These are phyloP conservation scores for Macquaria ambigua DNA, from an alignment of 2,113 vertebrate genomes.

Conservation along the genomic window DNA sequence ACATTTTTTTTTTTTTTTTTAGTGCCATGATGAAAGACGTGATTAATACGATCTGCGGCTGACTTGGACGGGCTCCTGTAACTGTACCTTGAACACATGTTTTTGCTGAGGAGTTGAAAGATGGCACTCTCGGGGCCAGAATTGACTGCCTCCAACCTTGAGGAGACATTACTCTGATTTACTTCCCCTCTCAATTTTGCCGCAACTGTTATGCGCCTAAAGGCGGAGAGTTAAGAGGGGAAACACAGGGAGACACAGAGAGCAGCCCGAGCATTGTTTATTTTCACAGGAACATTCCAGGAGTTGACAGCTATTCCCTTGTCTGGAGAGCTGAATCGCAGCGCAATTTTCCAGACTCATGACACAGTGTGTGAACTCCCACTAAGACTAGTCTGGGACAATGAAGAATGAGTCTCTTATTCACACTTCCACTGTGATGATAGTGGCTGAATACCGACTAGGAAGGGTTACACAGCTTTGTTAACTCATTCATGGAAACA, in stretches of 20 bases:
- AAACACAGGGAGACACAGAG: conserved; percentile 57
- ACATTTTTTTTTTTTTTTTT: conserved; percentile 50
- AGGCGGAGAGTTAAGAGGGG: conserved; percentile 47
- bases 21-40: conserved; percentile 76
- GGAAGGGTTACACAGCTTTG: conserved; percentile 23
- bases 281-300: conserved; percentile 85
- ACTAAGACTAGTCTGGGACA: conserved; percentile 60
- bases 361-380: conserved; percentile 69
- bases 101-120: conserved; percentile 86
- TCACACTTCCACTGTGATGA: conserved; percentile 63
- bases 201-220: conserved; percentile 73
- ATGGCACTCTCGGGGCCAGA: conserved; percentile 82
- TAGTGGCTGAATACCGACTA: conserved; percentile 19
- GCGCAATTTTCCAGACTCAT: conserved; percentile 80
- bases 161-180: conserved; percentile 82
- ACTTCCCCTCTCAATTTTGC: conserved; percentile 67
- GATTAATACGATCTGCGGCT: conserved; percentile 75
- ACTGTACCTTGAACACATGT: conserved; percentile 83
- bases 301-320: conserved; percentile 83
- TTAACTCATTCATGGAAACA: conserved; percentile 31
- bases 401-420: conserved; percentile 71
- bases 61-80: conserved; percentile 75
- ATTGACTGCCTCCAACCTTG: conserved; percentile 77
- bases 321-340: conserved; percentile 67
- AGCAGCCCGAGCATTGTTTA: conserved; percentile 78